Evolutionary conservation across 2,888 invertebrate genomes (phyloP), one percentile per base, ranked within the genome.

Genomic region (Nephrotoma appendiculata): DNA sequence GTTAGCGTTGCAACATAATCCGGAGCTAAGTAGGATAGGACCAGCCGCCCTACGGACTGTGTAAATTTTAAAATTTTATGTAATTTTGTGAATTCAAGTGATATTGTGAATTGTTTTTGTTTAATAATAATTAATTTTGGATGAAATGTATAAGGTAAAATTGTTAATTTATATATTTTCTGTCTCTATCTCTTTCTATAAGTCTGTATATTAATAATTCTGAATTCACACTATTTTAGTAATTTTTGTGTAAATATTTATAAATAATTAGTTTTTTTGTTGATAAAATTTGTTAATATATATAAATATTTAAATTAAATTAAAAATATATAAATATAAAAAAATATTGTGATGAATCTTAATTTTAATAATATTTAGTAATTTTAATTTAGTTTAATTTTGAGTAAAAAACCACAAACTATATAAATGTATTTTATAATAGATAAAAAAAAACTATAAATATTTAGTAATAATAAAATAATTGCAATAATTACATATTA

Each of bases 41-140:
- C 89, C 91, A 71, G 89, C 89, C 48, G 89, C 89, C 48, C 89
- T 91, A 88, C 89, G 90, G 88, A 91, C 90, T 44, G 90, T 90
- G 88, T 91, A 90, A 85, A 85, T 15, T 41, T 48, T 84, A 15
- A 84, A n/a, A 2, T 84, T n/a, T 42, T 42, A 42, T 41, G 52
- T 57, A 57, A 57, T 57, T 57, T 7, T 71, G 71, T 31, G 71
- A 71, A 71, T 71, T 71, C 71, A 71, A 71, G 71, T 71, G 71
- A 71, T 71, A 71, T 71, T 52, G 52, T 52, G 31, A 71, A 71
- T 71, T 71, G 52, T 52, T 44, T 44, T 44, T 44, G 44, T 44
- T 15, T 52, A 5, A 15, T 52, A 5, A 15, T 52, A 15, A 5
- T 71, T 71, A 71, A 31, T 71, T 71, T 71, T 31, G 71, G 71